phyloP scores from a whole-genome alignment of 2,113 vertebrate genomes.

The Ramphastos sulfuratus region DNA sequence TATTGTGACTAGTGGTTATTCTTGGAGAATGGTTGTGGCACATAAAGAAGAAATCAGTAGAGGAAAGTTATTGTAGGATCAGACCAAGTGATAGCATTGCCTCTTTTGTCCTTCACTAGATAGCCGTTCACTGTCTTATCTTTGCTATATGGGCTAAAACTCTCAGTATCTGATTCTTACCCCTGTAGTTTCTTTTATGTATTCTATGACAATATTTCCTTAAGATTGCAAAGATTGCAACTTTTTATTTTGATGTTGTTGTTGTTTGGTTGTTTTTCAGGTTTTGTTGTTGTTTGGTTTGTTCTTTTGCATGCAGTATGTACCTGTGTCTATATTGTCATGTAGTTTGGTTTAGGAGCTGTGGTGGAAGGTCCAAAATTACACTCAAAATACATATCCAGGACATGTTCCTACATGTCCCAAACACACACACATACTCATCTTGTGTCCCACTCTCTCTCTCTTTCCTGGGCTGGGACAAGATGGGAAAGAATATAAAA shows the following conservation, averaged over 20 bases:
- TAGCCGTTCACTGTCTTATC: neutral
- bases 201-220: neutral
- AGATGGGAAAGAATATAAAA: too few relatives aligned
- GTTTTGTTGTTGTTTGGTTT: too few relatives aligned
- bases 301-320: neutral
- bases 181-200: neutral
- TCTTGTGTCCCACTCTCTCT: too few relatives aligned
- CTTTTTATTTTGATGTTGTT: neutral
- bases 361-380: too few relatives aligned
- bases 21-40: neutral
- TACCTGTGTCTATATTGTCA: neutral
- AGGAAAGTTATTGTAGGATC: neutral
- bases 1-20: neutral
- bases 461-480: too few relatives aligned
- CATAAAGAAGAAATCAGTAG: neutral
- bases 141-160: neutral
- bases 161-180: neutral
- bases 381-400: too few relatives aligned
- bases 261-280: too few relatives aligned
- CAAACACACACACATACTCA: too few relatives aligned
- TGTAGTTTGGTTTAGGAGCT: neutral
- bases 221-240: neutral
- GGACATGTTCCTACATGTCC: too few relatives aligned
- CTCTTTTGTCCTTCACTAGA: neutral
- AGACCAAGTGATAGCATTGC: neutral